phyloP scores from a whole-genome alignment of 2,113 vertebrate species.

The Heterocephalus glaber region DNA sequence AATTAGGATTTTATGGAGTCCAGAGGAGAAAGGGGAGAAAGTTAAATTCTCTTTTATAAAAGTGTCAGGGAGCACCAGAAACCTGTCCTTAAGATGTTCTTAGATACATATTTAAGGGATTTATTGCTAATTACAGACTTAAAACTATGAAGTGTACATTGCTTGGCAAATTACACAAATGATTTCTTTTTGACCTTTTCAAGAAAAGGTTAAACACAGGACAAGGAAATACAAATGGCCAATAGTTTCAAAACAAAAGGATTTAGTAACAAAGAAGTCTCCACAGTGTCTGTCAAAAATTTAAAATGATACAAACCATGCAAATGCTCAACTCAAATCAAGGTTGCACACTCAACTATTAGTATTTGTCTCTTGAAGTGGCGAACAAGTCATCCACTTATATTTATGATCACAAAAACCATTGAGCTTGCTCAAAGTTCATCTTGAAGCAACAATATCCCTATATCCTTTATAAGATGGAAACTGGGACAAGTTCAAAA shows the following conservation, averaged over 20 bases:
- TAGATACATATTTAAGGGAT: slow-evolving; percentile 51
- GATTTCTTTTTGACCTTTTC: slow-evolving; percentile 86
- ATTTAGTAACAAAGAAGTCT: slow-evolving; percentile 81
- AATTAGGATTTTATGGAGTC: slow-evolving; percentile 47
- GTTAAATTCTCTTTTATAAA: background rate
- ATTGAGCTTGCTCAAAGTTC: slow-evolving; percentile 77
- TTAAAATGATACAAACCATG: slow-evolving; percentile 80
- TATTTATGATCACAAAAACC: slow-evolving; percentile 79
- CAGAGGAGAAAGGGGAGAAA: background rate
- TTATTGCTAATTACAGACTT: slow-evolving; percentile 72
- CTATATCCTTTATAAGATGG: slow-evolving; percentile 80
- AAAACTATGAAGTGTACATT: slow-evolving; percentile 80
- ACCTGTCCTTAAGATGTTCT: slow-evolving; percentile 54
- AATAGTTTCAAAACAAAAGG: slow-evolving; percentile 82
- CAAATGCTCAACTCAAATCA: slow-evolving; percentile 76
- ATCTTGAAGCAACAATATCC: slow-evolving; percentile 80
- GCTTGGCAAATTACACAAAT: slow-evolving; percentile 84
- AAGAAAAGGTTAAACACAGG: slow-evolving; percentile 79
- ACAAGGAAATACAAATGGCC: slow-evolving; percentile 80
- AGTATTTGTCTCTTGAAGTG: slow-evolving; percentile 70
- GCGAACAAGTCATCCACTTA: slow-evolving; percentile 73
- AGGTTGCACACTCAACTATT: slow-evolving; percentile 69
- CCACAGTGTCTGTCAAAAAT: slow-evolving; percentile 77
- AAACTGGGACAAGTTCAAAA: slow-evolving; percentile 81
- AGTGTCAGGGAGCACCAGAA: slow-evolving; percentile 31